These are phyloP conservation scores for Eupithecia abbreviata DNA, from an alignment of 2,888 invertebrate genomes.

Conservation along the genomic window DNA sequence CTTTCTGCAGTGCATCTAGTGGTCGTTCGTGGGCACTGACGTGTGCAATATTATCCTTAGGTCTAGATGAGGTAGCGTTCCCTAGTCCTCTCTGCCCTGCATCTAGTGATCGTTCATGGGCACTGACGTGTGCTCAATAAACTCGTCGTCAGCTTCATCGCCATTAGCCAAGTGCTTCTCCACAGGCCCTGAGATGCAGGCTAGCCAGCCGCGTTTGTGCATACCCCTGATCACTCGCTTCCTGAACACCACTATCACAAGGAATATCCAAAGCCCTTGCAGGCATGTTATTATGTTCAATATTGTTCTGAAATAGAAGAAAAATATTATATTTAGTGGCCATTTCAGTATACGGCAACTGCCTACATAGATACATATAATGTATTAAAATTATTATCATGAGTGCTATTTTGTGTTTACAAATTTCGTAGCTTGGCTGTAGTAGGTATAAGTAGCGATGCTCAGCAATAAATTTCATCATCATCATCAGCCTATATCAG, in stretches of 20 bases:
- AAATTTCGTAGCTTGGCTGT: no score
- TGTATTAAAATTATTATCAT: background rate
- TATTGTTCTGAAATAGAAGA: slow-evolving; percentile 25
- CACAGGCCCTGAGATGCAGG: slow-evolving; percentile 60
- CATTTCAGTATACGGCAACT: background rate
- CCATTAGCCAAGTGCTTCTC: slow-evolving; percentile 63
- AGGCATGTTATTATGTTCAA: slow-evolving; percentile 14
- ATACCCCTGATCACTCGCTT: slow-evolving; percentile 76
- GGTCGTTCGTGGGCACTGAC: slow-evolving; percentile 59
- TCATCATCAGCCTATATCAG: no score
- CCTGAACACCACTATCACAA: slow-evolving; percentile 84
- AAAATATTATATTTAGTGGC: background rate
- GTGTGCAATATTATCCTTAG: background rate
- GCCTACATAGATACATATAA: background rate
- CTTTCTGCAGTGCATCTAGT: slow-evolving; percentile 11
- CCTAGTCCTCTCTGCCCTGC: background rate
- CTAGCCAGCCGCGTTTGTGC: slow-evolving; percentile 61
- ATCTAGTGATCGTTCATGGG: slow-evolving; percentile 57
- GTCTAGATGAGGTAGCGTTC: background rate
- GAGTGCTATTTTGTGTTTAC: no score
- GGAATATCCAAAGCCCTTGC: slow-evolving; percentile 61
- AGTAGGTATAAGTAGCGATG: no score
- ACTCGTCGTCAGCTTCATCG: slow-evolving; percentile 80
- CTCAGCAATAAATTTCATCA: no score
- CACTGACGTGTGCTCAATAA: slow-evolving; percentile 69